These are phyloP conservation scores for Panzeria rudis DNA, from an alignment of 2,888 invertebrate genomes.

Conservation along the genomic window DNA sequence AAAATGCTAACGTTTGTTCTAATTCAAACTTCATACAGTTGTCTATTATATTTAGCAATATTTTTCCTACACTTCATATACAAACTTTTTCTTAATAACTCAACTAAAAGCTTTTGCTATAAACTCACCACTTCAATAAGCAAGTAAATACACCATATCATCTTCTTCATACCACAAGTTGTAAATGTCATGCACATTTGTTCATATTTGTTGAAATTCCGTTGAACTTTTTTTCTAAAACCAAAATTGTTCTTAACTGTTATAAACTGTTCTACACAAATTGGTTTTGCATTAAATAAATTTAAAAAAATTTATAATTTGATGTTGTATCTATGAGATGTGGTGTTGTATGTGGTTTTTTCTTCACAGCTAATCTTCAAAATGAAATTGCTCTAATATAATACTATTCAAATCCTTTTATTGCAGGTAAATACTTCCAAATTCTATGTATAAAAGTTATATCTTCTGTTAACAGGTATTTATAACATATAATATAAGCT, in stretches of 20 bases:
- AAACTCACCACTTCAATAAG: conserved; percentile 24
- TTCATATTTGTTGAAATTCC: conserved; percentile 21
- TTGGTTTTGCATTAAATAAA: conserved; percentile 16
- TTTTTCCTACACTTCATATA: background rate
- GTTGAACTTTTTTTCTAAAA: conserved; percentile 22
- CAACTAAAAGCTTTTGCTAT: conserved; percentile 30
- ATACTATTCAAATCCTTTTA: background rate
- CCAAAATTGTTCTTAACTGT: conserved; percentile 6
- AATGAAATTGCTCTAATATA: background rate
- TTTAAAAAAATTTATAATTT: conserved; percentile 37
- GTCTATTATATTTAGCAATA: conserved; percentile 6
- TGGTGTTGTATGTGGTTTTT: conserved; percentile 63
- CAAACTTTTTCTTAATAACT: background rate
- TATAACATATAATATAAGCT: conserved; percentile 23
- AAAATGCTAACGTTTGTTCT: background rate
- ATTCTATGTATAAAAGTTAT: background rate
- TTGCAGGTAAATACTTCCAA: conserved; percentile 62
- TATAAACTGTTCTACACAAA: background rate
- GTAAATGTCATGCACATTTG: background rate
- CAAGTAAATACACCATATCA: conserved; percentile 26
- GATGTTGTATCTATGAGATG: conserved; percentile 64
- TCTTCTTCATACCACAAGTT: conserved; percentile 17
- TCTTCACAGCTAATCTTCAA: background rate
- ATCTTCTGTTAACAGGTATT: conserved; percentile 63
- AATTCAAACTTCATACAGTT: conserved; percentile 1